These are phyloP conservation scores for Platysteira castanea DNA, from an alignment of 2,113 vertebrate species.

Conservation along the genomic window DNA sequence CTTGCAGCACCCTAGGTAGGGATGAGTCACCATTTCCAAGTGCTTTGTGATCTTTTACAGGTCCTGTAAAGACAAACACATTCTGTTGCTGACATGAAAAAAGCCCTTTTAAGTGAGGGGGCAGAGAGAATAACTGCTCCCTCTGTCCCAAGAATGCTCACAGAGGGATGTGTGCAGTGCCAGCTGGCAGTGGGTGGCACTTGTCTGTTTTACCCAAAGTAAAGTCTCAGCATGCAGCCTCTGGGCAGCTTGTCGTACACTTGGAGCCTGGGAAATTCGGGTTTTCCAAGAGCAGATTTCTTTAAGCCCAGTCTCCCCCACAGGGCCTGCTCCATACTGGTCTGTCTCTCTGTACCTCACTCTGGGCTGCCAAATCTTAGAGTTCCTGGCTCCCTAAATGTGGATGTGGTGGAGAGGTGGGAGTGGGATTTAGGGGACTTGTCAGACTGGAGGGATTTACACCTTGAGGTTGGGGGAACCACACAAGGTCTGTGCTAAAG, in stretches of 20 bases:
- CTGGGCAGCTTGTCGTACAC: not conserved
- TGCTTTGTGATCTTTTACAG: not conserved
- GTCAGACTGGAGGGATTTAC: not conserved
- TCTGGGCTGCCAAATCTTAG: not conserved
- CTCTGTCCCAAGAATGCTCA: not conserved
- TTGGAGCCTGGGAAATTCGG: not conserved
- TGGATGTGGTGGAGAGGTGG: not conserved
- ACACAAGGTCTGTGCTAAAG: not conserved
- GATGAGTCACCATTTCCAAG: not conserved
- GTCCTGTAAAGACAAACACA: not conserved
- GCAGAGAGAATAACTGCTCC: not conserved
- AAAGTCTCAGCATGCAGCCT: not conserved
- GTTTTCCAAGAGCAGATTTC: not conserved
- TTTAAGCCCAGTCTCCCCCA: rapidly evolving
- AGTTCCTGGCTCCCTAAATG: not conserved
- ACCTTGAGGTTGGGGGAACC: not conserved
- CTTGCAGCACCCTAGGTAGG: not conserved
- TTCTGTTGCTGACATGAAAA: not conserved
- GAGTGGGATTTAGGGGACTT: not conserved
- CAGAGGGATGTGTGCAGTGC: not conserved
- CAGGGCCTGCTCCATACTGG: not conserved
- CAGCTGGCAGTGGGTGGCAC: not conserved
- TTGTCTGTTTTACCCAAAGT: not conserved
- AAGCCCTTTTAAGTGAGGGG: not conserved
- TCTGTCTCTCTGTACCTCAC: not conserved